A percentile compares a stretch with the other conserved stretches of the same genome.
Evolutionary conservation across 2,113 vertebrate genomes (phyloP).

Genomic region (Ameiurus melas): DNA sequence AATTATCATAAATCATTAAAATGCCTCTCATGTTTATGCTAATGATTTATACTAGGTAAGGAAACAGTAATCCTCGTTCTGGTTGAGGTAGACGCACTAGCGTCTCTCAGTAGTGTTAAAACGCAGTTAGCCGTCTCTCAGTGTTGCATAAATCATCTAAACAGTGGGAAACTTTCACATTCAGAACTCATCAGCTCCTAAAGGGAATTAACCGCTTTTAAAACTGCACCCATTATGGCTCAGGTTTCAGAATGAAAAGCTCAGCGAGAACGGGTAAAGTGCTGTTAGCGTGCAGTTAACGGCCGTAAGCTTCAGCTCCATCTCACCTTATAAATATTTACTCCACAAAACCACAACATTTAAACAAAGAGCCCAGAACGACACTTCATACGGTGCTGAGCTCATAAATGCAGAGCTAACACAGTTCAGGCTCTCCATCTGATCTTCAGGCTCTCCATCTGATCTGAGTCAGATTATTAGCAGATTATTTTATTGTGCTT

Average conservation of each 20-base stretch:
- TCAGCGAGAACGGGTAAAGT: neutral
- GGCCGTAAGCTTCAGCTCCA: neutral
- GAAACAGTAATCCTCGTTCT: neutral
- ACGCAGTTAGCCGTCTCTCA: neutral
- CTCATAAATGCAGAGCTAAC: neutral
- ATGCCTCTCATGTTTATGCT: neutral
- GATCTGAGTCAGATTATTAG: neutral
- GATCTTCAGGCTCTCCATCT: neutral
- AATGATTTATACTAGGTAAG: neutral
- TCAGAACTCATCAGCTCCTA: neutral
- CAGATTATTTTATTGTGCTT: neutral
- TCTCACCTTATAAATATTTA: slow-evolving; percentile 42
- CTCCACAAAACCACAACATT: slow-evolving; percentile 34
- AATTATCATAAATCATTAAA: neutral
- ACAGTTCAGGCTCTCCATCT: neutral
- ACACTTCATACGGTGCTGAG: neutral
- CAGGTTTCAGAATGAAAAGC: neutral
- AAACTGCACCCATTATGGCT: neutral
- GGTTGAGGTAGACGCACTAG: neutral
- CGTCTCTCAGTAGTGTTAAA: neutral
- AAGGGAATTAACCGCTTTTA: slow-evolving; percentile 15
- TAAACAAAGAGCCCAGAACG: slow-evolving; percentile 16
- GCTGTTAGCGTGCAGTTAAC: slow-evolving; percentile 8
- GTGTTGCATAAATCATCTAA: neutral
- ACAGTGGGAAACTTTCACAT: neutral